Evolutionary conservation across 2,113 vertebrate species (phyloP).

Genomic region (Acinonyx jubatus): DNA sequence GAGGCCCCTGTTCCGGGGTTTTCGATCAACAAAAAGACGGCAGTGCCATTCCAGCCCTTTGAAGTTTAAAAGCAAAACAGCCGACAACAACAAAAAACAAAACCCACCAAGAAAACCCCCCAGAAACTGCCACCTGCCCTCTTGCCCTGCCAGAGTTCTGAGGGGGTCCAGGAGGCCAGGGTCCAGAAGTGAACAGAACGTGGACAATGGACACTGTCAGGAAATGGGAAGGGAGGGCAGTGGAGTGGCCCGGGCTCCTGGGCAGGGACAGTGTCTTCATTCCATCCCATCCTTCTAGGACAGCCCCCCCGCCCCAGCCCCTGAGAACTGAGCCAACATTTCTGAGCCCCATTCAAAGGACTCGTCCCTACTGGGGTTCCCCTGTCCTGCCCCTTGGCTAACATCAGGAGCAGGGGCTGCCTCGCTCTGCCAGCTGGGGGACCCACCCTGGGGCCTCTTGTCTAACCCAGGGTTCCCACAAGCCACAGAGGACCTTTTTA

Average conservation of each 20-base stretch:
- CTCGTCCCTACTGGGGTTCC: not conserved
- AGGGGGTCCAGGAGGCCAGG: not conserved
- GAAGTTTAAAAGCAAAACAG: not conserved
- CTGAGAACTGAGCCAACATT: not conserved
- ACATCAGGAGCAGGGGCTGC: rapidly evolving
- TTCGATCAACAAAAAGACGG: not conserved
- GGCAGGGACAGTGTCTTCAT: not conserved
- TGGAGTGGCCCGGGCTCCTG: not conserved
- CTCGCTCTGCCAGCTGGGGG: not conserved
- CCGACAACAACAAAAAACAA: not conserved
- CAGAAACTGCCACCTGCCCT: not conserved
- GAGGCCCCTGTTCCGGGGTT: not conserved
- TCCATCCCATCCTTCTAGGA: not conserved
- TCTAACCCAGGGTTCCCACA: not conserved
- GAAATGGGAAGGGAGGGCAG: not conserved
- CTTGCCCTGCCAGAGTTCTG: not conserved
- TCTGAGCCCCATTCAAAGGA: not conserved
- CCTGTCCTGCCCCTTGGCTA: not conserved
- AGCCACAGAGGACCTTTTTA: not conserved
- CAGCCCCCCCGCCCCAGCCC: not conserved
- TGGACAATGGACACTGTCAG: not conserved
- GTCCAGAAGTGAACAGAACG: not conserved
- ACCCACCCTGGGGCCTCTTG: not conserved
- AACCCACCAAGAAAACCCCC: not conserved
- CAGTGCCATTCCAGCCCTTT: not conserved